Evolutionary conservation across 2,888 invertebrate genomes (phyloP).

Genomic region (Gari tellinella): DNA sequence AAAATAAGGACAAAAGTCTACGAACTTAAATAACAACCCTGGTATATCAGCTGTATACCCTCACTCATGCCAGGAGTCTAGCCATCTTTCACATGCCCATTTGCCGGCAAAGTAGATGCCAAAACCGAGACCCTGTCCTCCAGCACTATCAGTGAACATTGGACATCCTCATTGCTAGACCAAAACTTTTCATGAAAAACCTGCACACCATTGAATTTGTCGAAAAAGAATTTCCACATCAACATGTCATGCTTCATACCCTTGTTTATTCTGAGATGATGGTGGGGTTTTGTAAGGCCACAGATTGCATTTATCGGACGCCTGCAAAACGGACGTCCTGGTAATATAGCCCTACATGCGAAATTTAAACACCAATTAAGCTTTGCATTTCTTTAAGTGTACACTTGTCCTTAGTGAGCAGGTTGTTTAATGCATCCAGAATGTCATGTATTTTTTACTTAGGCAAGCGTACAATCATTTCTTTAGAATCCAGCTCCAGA

Average conservation of each 20-base stretch:
- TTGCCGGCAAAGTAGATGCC: no score
- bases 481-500: slow-evolving; percentile 5
- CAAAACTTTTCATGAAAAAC: slow-evolving; percentile 39
- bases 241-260: no score
- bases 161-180: slow-evolving; percentile 28
- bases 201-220: no score
- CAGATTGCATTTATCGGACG: slow-evolving; percentile 6
- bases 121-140: no score
- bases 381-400: slow-evolving; percentile 4
- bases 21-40: no score
- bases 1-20: no score
- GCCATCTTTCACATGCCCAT: no score
- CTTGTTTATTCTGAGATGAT: slow-evolving; percentile 1
- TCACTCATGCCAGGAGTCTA: slow-evolving; percentile 13
- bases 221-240: no score
- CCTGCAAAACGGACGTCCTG: slow-evolving; percentile 9
- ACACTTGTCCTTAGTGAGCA: not conserved
- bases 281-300: slow-evolving; percentile 6
- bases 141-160: no score
- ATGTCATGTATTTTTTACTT: not conserved
- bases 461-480: not conserved
- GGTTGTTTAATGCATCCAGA: not conserved
- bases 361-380: slow-evolving; percentile 7
- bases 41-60: slow-evolving; percentile 22
- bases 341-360: slow-evolving; percentile 1